phyloP scores from a whole-genome alignment of 2,113 vertebrate species.

The Oryctolagus cuniculus region mOryCun1.1 NC_091451.1:20604001-20604500 shows the following conservation, averaged over 20 bases:
- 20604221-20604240: background rate
- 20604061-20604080: conserved; percentile 88
- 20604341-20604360: background rate
- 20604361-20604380: background rate
- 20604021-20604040: conserved; percentile 91
- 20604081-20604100: conserved; percentile 93
- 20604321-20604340: background rate
- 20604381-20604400: background rate
- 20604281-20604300: background rate
- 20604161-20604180: background rate
- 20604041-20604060: conserved; percentile 92
- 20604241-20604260: background rate
- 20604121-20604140: rapidly evolving
- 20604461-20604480: background rate
- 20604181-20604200: background rate
- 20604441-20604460: background rate
- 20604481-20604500: conserved; percentile 62
- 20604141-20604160: background rate
- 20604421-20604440: background rate
- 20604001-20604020: conserved; percentile 91
- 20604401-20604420: background rate
- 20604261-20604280: background rate
- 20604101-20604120: conserved; percentile 37
- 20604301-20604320: background rate
- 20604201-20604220: background rate